phyloP scores from a whole-genome alignment of 2,797 vertebrate genomes.

The Xenentodon cancila region DNA sequence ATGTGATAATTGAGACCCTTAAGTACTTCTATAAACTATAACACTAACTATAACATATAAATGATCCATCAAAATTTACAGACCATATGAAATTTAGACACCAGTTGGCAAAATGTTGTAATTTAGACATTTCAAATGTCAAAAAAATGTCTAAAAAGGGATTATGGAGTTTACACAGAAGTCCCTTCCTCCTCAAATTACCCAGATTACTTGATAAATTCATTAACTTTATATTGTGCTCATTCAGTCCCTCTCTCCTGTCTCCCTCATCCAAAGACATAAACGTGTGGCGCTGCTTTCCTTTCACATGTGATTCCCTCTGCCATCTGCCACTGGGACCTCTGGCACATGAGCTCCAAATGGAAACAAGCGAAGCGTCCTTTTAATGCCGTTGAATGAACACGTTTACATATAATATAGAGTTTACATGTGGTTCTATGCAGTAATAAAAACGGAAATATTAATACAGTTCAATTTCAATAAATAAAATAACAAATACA shows the following conservation, averaged over 20 bases:
- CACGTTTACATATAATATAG: background rate
- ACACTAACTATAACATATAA: too few species aligned
- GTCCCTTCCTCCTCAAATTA: background rate
- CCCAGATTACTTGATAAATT: background rate
- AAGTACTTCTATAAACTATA: too few species aligned
- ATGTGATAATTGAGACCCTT: background rate
- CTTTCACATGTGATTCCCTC: slow-evolving; percentile 14
- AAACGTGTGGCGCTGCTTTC: slow-evolving; percentile 26
- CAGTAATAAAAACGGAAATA: background rate
- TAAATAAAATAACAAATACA: too few species aligned
- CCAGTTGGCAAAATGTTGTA: too few species aligned
- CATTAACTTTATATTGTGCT: background rate
- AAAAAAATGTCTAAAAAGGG: too few species aligned
- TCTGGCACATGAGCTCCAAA: slow-evolving; percentile 19
- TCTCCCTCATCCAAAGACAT: slow-evolving; percentile 23
- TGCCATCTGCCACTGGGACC: slow-evolving; percentile 44
- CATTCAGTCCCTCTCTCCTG: background rate
- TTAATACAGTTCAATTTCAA: too few species aligned
- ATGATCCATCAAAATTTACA: too few species aligned
- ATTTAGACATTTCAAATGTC: too few species aligned
- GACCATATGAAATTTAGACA: too few species aligned
- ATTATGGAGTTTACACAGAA: background rate
- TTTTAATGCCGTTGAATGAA: slow-evolving; percentile 1
- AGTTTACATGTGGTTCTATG: too few species aligned
- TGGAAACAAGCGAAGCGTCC: slow-evolving; percentile 9